These are phyloP conservation scores for Temnothorax rugatulus DNA, from an alignment of 2,888 invertebrate genomes.

Conservation along the genomic window DNA sequence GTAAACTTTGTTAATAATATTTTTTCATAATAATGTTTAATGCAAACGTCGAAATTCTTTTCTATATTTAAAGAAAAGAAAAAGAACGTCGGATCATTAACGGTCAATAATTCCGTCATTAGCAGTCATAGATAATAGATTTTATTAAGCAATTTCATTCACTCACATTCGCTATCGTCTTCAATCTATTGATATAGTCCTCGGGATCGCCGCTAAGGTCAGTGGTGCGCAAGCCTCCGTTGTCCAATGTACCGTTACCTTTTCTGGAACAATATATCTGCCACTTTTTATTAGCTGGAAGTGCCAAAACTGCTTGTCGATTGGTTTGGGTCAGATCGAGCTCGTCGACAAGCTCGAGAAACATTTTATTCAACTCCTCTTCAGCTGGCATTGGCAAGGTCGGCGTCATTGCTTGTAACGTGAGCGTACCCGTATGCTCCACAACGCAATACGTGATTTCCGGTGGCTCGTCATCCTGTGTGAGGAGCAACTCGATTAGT, in stretches of 20 bases:
- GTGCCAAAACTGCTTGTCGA: constrained; percentile 96
- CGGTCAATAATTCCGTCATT: neutral
- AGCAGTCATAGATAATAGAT: neutral
- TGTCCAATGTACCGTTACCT: constrained; percentile 89
- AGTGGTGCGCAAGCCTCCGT: constrained; percentile 88
- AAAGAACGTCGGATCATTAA: neutral
- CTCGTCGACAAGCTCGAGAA: constrained; percentile 98
- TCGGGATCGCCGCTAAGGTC: constrained; percentile 93
- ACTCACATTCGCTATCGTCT: constrained; percentile 92
- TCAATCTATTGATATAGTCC: constrained; percentile 96
- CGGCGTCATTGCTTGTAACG: constrained; percentile 95
- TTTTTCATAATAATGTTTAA: neutral
- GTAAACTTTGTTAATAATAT: constrained; percentile 10
- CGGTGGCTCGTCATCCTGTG: constrained; percentile 97
- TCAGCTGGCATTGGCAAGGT: constrained; percentile 97
- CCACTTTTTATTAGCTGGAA: constrained; percentile 98
- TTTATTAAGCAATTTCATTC: neutral
- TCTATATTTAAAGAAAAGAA: neutral
- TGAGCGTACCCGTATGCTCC: constrained; percentile 94
- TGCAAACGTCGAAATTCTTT: neutral
- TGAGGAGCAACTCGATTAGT: constrained; percentile 53
- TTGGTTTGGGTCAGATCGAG: constrained; percentile 97
- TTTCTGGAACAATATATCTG: constrained; percentile 98
- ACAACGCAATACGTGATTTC: constrained; percentile 98
- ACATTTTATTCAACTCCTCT: constrained; percentile 97